Conservation (phyloP, 2,113 vertebrate species). For the Miniopterus natalensis region DNA sequence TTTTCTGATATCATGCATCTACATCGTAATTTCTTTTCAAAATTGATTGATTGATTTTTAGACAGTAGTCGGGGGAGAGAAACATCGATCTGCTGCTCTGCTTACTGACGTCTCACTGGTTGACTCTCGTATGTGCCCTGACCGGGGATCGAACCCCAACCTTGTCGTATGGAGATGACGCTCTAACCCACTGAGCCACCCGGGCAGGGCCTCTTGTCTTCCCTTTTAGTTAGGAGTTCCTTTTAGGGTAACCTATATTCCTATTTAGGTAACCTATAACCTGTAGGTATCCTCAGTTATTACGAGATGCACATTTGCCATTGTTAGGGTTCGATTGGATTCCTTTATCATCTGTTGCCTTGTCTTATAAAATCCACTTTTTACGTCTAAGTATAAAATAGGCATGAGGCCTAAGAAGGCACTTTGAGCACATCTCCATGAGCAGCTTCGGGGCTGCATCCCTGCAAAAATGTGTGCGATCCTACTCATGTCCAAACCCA, state of each 20-base stretch:
- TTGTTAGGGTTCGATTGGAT: background rate
- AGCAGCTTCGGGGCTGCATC: background rate
- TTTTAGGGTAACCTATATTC: background rate
- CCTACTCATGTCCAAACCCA: background rate
- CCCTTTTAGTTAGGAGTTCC: background rate
- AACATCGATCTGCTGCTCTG: too few relatives aligned
- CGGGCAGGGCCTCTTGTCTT: background rate
- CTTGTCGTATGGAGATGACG: too few relatives aligned
- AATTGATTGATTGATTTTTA: too few relatives aligned
- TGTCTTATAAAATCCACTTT: background rate
- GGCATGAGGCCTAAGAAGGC: rapidly evolving
- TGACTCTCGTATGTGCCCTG: too few relatives aligned
- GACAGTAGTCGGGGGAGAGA: too few relatives aligned
- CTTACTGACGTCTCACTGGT: too few relatives aligned
- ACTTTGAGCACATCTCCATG: background rate
- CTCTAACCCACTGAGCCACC: too few relatives aligned
- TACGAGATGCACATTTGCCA: background rate
- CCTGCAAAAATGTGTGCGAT: background rate
- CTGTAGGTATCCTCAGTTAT: background rate
- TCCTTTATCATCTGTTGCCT: background rate
- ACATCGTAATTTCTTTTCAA: background rate
- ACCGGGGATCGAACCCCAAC: too few relatives aligned
- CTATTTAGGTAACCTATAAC: too few relatives aligned
- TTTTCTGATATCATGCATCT: conserved; percentile 34
- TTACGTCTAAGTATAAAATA: background rate